These are phyloP conservation scores for Melanargia galathea DNA, from an alignment of 2,888 invertebrate genomes.

Conservation along the genomic window DNA sequence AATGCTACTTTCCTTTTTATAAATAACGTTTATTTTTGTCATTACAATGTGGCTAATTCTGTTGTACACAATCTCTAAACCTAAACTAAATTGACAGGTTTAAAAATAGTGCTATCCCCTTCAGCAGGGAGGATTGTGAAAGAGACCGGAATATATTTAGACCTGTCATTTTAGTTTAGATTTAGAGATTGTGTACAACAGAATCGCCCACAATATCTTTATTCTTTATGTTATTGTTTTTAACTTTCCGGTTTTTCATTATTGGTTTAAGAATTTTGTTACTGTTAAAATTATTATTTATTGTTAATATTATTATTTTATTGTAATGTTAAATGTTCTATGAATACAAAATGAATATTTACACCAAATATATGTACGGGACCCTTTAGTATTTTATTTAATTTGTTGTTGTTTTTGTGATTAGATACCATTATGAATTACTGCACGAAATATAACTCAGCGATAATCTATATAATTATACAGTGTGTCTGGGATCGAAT, in stretches of 20 bases:
- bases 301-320: not conserved
- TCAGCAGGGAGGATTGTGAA: too few relatives aligned
- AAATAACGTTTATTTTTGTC: not conserved
- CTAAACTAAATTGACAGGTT: too few relatives aligned
- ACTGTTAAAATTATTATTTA: not conserved
- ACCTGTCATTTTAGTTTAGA: too few relatives aligned
- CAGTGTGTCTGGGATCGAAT: too few relatives aligned
- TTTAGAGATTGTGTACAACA: too few relatives aligned
- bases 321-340: not conserved
- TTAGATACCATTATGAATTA: not conserved
- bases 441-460: conserved; percentile 2
- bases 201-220: too few relatives aligned
- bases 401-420: conserved; percentile 9
- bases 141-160: too few relatives aligned
- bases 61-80: too few relatives aligned
- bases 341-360: not conserved
- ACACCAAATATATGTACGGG: not conserved
- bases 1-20: not conserved
- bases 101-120: too few relatives aligned
- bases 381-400: conserved; percentile 7
- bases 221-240: not conserved
- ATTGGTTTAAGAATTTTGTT: not conserved
- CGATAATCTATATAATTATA: not conserved
- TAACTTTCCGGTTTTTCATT: not conserved
- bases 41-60: too few relatives aligned